phyloP scores from a whole-genome alignment of 2,888 invertebrate species.

The Trachelus tabidus region DNA sequence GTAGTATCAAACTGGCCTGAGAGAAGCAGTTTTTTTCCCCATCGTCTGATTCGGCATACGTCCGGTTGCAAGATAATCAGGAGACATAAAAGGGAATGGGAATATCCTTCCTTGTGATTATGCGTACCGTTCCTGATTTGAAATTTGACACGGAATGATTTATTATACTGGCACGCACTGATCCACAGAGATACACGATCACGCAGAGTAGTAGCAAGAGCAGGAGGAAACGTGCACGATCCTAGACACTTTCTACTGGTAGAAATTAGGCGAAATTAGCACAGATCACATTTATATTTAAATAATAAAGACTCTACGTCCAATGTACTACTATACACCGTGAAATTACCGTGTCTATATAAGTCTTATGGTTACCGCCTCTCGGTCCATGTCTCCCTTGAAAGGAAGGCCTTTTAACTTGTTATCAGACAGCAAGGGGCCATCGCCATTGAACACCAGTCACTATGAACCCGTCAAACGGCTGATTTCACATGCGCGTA shows the following conservation, averaged over 20 bases:
- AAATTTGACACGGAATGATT: neutral
- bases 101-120: neutral
- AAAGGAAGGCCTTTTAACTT: neutral
- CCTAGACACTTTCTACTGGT: neutral
- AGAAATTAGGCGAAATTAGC: neutral
- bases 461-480: conserved; percentile 43
- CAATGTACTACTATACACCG: neutral
- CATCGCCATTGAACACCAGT: conserved; percentile 43
- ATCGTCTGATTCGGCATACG: neutral
- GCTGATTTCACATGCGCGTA: conserved; percentile 37
- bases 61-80: neutral
- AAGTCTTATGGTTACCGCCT: neutral
- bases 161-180: neutral
- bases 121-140: neutral
- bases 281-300: neutral
- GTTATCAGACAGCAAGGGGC: conserved; percentile 18
- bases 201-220: neutral
- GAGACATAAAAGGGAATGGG: neutral
- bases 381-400: neutral
- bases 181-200: neutral
- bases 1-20: neutral
- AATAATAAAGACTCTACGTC: neutral
- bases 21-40: neutral
- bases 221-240: neutral
- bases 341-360: neutral